phyloP scores from a whole-genome alignment of 2,797 vertebrate genomes.

The Acestrorhynchus altus region DNA sequence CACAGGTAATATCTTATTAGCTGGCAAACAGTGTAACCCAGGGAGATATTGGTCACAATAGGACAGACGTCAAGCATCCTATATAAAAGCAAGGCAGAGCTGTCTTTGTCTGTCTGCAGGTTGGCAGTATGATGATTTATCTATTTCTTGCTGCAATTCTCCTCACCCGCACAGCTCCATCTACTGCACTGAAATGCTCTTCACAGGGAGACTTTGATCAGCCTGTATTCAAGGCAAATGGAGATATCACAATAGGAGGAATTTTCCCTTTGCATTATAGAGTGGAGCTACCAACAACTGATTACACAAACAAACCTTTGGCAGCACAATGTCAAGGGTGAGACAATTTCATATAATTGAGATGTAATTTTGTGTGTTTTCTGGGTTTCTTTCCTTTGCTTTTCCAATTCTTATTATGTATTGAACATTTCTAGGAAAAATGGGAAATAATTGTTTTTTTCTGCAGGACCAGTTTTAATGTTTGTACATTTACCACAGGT shows the following conservation, averaged over 20 bases:
- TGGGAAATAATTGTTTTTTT: not conserved
- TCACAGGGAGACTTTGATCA: slow-evolving; percentile 57
- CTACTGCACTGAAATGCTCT: slow-evolving; percentile 41
- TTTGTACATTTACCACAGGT: slow-evolving; percentile 44
- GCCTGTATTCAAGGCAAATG: slow-evolving; percentile 58
- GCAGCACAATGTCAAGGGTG: slow-evolving; percentile 59
- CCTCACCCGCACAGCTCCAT: slow-evolving; percentile 16
- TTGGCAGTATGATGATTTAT: slow-evolving; percentile 41
- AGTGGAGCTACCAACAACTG: slow-evolving; percentile 52
- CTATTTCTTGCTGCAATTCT: slow-evolving; percentile 32
- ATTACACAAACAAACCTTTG: slow-evolving; percentile 56
- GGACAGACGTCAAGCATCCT: slow-evolving; percentile 26
- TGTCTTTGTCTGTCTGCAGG: slow-evolving; percentile 16
- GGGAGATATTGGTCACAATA: slow-evolving; percentile 29
- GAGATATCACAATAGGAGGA: slow-evolving; percentile 64
- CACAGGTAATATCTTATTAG: not conserved
- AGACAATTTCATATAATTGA: not conserved
- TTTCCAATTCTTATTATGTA: not conserved
- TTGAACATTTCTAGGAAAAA: not conserved
- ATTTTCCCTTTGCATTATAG: slow-evolving; percentile 67
- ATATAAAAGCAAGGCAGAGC: slow-evolving; percentile 53
- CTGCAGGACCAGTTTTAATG: not conserved
- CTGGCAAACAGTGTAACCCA: slow-evolving; percentile 17
- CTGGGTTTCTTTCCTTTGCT: not conserved
- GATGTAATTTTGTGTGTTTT: not conserved